These are phyloP conservation scores for Euphonia xanthogaster DNA, from an alignment of 2,797 vertebrate genomes.

Conservation along the genomic window DNA sequence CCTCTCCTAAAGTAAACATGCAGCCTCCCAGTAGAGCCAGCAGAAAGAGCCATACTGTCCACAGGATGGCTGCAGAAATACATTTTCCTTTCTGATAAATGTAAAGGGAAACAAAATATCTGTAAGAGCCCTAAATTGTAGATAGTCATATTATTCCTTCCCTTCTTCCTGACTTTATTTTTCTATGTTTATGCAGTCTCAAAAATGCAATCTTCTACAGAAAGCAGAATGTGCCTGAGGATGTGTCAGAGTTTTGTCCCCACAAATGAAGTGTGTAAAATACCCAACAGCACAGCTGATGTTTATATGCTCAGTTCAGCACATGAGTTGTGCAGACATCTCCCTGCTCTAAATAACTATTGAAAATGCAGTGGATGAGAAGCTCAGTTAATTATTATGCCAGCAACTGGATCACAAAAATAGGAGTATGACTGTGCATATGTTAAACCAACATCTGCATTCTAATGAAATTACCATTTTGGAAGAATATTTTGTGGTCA, in stretches of 20 bases:
- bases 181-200: not conserved
- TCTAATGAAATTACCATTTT: not conserved
- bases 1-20: not conserved
- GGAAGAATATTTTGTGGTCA: not conserved
- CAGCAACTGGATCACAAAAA: not conserved
- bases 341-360: not conserved
- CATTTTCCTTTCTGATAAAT: not conserved
- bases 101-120: not conserved
- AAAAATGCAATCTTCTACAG: not conserved
- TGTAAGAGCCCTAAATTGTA: not conserved
- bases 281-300: not conserved
- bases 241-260: not conserved
- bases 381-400: not conserved
- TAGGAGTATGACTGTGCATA: not conserved
- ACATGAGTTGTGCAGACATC: not conserved
- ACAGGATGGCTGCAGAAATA: not conserved
- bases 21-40: not conserved
- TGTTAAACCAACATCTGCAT: not conserved
- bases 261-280: not conserved
- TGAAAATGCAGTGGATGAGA: not conserved
- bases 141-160: not conserved
- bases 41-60: not conserved
- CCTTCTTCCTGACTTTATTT: not conserved
- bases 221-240: not conserved
- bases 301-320: not conserved